Conservation (phyloP, 1,140 invertebrate species). For the Cyclina sinensis region DNA sequence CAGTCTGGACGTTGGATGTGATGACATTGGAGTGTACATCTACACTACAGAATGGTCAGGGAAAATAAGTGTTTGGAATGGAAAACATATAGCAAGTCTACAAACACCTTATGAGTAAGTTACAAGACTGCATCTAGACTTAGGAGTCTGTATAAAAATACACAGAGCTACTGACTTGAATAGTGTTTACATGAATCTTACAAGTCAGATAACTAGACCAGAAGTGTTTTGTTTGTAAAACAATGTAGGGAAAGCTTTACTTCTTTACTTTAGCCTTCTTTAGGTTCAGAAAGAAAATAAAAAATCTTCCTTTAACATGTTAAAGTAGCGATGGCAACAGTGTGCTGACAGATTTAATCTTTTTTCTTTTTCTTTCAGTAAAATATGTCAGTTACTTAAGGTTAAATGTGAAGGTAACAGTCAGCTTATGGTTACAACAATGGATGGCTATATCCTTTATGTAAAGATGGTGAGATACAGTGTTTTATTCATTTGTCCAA, state of each 20-base stretch:
- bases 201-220: no score
- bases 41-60: conserved; percentile 62
- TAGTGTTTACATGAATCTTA: no score
- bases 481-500: no score
- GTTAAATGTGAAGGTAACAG: neutral
- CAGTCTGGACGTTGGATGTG: conserved; percentile 8
- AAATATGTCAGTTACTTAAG: neutral
- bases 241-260: no score
- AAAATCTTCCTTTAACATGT: no score
- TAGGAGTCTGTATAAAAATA: no score
- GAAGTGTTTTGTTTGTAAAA: no score
- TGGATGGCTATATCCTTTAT: neutral
- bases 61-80: conserved; percentile 34
- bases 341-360: neutral
- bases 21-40: neutral
- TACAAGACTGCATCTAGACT: no score
- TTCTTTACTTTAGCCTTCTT: no score
- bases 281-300: no score
- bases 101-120: conserved; percentile 47
- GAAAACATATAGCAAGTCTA: neutral
- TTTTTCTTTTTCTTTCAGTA: neutral
- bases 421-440: neutral
- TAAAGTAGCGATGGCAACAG: no score
- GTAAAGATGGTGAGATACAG: neutral
- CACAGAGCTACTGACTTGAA: no score